Base-by-base conservation (phyloP, 2,113 vertebrate species). In the Muntiacus reevesi region DNA sequence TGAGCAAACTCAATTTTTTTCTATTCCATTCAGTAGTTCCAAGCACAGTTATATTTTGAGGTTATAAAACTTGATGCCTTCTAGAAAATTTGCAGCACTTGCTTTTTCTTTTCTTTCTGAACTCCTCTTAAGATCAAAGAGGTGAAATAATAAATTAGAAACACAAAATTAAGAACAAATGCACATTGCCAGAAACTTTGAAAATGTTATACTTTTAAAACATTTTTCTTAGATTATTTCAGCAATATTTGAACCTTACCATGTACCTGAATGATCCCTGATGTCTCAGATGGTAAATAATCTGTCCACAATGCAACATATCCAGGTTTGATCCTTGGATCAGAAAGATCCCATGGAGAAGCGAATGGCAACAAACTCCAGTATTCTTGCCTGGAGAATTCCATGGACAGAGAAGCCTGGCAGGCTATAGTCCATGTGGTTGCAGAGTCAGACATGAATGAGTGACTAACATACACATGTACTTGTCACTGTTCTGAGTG, bases 1-100 rank as follows among this genome's bases (percentile, higher is more conserved):
- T 95, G 97, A 97, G 47, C 52, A 96, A 97, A 98, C 92, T 0
- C 71, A 97, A 57, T 47, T 30, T 71, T 85, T 81, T 54, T 36
- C n/a, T 3, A 97, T 97, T 97, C 78, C 71, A 52, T 94, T 87
- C 36, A 14, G 67, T 45, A 89, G 50, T 59, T 87, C 33, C 84
- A 55, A 93, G 85, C 67, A 54, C 23, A 79, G 71, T 89, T 94
- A 54, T n/a, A 71, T 27, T 67, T 50, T 88, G 47, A 95, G 47
- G 43, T 89, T 95, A 7, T 81, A 92, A 89, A 97, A 96, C 17
- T 84, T 81, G 9, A 47, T 93, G 40, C 71, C 64, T 94, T 86
- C 54, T 67, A 67, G 67, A 96, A 87, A 89, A 64, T 87, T 88
- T 30, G 60, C 16, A 79, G 57, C 1, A 57, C 19, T 96, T 87